Base-by-base conservation (phyloP, 2,113 vertebrate genomes). In the Psilopsiagon aymara region DNA sequence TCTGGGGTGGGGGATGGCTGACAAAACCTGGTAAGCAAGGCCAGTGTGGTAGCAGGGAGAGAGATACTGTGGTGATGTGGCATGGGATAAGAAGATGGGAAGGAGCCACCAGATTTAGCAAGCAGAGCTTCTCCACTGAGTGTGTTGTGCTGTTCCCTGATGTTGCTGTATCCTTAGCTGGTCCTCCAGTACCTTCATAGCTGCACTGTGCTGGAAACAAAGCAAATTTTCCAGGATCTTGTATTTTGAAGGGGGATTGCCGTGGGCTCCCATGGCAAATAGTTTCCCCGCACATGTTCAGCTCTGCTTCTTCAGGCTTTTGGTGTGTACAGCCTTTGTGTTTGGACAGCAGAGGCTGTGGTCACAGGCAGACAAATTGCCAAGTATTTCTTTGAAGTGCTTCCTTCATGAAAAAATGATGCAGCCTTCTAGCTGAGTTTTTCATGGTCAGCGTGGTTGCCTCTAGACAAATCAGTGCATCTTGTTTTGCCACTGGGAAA, bases 101-200 rank as follows among this genome's bases (percentile, higher is more conserved):
- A 86, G 68, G 46, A 83, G 55, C 29, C 25, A 20, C 13, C 41
- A 80, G n/a, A 9, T 63, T 52, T 19, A 86, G 53, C 47, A 68
- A 55, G 44, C 10, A 7, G 53, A 85, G 17, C 17, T 10, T 35
- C 18, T 73, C 23, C 55, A 27, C 4, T 7, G 28, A 14, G 43
- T 6, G 17, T 43, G n/a, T 31, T 77, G 25, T 13, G 33, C 18
- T 60, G 17, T 6, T 79, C 23, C 20, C 11, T 53, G 28, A 16
- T 76, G 46, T 25, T 76, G 15, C 24, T 57, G 41, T 13, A n/a
- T 75, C 18, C 49, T 55, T 39, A 33, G 27, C 57, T 18, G 17
- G 17, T 55, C 19, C 21, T 69, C 21, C 13, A 64, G 0, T 27
- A 31, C 17, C 13, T 20, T 12, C 0, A 0, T 9, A 24, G 8